Evolutionary conservation across 2,797 vertebrate genomes (phyloP), one percentile per base, ranked within the genome.

Genomic region (Heterohyrax brucei): DNA sequence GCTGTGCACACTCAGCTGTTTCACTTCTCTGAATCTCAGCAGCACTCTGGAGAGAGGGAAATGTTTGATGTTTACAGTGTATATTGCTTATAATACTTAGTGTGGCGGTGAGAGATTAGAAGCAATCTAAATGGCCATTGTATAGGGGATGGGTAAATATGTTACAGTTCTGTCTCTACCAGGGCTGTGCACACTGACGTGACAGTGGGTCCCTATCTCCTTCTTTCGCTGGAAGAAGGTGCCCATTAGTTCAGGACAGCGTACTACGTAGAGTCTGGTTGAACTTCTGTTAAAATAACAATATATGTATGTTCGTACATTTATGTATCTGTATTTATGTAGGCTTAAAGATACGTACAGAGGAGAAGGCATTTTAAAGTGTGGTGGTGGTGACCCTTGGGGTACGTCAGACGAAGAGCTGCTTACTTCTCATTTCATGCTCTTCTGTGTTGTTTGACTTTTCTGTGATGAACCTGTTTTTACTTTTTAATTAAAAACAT

Each of bases 401-500:
- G 30, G 28, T 3, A 0, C 28, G 10, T 86, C 56, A 2, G 79
- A 24, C 30, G 75, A 2, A 7, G 13, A 33, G 22, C 19, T 26
- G 5, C 50, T 83, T n/a, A 13, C 53, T 78, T 68, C 62, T n/a
- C n/a, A 44, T 18, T 72, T 73, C n/a, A 56, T 44, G n/a, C 33
- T 50, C 33, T 88, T 88, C 44, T 44, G 8, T 53, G 39, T 59
- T 66, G 30, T 92, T 53, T 76, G 78, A 50, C 24, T 76, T 76
- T 83, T 75, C 66, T 87, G 28, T 44, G 6, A 1, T 68, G 33
- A 62, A 1, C 46, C 33, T 44, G 10, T 64, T 70, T 84, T 91
- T 5, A 66, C 68, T 66, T 82, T 91, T 10, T 13, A 75, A 83
- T 79, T 26, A 56, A 93, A 92, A 83, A 24, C 78, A 59, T 80